These are phyloP conservation scores for Agapetus fuscipes DNA, from an alignment of 2,888 invertebrate species.

Conservation along the genomic window DNA sequence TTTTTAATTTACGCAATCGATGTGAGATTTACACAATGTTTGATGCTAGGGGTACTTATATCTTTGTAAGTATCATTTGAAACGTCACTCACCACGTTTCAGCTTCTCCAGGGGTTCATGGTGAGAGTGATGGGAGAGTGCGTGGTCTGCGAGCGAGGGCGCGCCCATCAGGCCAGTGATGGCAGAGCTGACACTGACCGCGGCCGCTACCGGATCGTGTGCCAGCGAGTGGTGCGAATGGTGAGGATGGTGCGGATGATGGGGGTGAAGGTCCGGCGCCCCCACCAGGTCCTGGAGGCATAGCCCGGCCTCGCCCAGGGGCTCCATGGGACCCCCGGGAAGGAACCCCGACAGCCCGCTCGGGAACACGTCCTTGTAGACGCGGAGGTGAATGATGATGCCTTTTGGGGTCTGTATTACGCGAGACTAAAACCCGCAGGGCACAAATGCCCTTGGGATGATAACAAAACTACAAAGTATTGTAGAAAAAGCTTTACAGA, in stretches of 20 bases:
- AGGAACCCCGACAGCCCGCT: constrained; percentile 31
- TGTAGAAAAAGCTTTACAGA: too few relatives aligned
- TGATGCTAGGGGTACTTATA: too few relatives aligned
- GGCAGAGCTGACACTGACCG: constrained; percentile 46
- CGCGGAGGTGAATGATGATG: constrained; percentile 46
- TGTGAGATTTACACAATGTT: too few relatives aligned
- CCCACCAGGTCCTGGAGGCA: constrained; percentile 64
- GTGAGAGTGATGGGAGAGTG: constrained; percentile 50
- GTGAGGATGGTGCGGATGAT: constrained; percentile 37
- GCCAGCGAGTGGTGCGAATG: constrained; percentile 40
- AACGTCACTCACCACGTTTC: constrained; percentile 61
- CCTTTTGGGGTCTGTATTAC: constrained; percentile 23
- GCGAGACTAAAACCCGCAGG: not conserved
- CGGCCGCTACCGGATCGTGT: constrained; percentile 42
- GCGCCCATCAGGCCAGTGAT: constrained; percentile 43
- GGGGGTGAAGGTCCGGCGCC: constrained; percentile 29
- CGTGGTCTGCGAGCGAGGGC: constrained; percentile 41
- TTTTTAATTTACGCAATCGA: too few relatives aligned
- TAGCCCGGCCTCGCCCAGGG: constrained; percentile 58
- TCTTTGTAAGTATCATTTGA: constrained; percentile 1
- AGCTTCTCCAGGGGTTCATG: constrained; percentile 69
- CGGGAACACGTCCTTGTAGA: constrained; percentile 42
- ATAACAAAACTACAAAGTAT: too few relatives aligned
- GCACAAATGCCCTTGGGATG: too few relatives aligned
- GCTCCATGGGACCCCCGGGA: constrained; percentile 56